Percentiles rank a stretch among this genome's conserved stretches.
phyloP scores from a whole-genome alignment of 2,113 vertebrate genomes.

The Sitta europaea region DNA sequence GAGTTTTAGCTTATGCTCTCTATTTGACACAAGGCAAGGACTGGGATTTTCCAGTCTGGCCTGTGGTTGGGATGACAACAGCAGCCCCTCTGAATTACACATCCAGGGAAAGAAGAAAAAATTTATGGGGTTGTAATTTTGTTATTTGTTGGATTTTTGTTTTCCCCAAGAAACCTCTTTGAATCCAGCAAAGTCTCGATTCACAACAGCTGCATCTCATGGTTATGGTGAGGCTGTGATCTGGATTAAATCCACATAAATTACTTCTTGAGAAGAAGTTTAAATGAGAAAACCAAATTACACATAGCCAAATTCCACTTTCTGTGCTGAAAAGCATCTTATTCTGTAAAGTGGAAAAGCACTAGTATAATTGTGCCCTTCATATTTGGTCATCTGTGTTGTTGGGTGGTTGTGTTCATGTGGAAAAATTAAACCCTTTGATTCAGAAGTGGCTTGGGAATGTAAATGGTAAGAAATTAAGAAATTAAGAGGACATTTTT shows the following conservation, averaged over 20 bases:
- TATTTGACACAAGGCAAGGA: background rate
- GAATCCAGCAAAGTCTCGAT: background rate
- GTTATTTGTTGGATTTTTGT: background rate
- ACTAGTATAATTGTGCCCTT: background rate
- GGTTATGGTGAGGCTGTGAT: background rate
- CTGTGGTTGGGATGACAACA: background rate
- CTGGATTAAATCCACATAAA: background rate
- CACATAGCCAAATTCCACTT: background rate
- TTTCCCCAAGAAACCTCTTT: background rate
- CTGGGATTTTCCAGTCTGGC: background rate
- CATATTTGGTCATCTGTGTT: background rate
- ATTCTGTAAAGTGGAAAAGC: background rate
- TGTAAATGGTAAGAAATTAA: background rate
- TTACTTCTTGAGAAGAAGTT: background rate
- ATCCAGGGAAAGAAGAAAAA: background rate
- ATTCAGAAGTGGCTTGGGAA: background rate
- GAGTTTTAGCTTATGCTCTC: background rate
- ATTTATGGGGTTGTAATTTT: background rate
- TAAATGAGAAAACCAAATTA: background rate
- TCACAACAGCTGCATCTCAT: background rate
- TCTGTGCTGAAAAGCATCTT: background rate
- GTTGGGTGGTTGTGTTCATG: background rate
- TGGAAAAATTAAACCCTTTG: background rate
- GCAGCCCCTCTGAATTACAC: background rate
- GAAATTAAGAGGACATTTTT: background rate